phyloP scores from a whole-genome alignment of 2,113 vertebrate species.

The Phalacrocorax carbo region DNA sequence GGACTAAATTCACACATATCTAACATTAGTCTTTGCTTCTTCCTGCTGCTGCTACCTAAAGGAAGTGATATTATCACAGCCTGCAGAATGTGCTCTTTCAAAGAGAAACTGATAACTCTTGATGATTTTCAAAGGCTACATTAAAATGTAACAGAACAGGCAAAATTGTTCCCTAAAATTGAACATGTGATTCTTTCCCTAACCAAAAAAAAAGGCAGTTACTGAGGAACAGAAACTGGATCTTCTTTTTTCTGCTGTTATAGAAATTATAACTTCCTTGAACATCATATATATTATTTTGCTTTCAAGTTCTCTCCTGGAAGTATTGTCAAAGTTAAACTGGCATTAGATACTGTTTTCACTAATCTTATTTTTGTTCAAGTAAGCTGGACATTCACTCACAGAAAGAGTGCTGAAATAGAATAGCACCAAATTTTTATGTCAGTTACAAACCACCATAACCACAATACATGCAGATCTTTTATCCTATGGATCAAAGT shows the following conservation, averaged over 20 bases:
- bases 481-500: not conserved
- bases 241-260: not conserved
- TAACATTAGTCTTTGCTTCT: not conserved
- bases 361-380: not conserved
- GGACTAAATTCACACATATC: not conserved
- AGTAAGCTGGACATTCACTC: not conserved
- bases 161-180: not conserved
- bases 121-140: conserved; percentile 18
- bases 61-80: conserved; percentile 42
- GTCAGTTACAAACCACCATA: not conserved
- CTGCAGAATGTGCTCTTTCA: conserved; percentile 41
- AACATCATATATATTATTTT: not conserved
- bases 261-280: not conserved
- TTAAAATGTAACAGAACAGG: conserved; percentile 5
- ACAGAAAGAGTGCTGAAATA: not conserved
- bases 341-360: not conserved
- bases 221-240: not conserved
- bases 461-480: not conserved
- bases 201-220: not conserved
- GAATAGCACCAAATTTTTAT: not conserved
- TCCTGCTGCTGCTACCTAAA: conserved; percentile 7
- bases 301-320: not conserved
- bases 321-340: not conserved
- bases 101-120: conserved; percentile 43
- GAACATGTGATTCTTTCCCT: not conserved